Base-by-base conservation (phyloP, 1,140 invertebrate genomes). In the Orius insidiosus region DNA sequence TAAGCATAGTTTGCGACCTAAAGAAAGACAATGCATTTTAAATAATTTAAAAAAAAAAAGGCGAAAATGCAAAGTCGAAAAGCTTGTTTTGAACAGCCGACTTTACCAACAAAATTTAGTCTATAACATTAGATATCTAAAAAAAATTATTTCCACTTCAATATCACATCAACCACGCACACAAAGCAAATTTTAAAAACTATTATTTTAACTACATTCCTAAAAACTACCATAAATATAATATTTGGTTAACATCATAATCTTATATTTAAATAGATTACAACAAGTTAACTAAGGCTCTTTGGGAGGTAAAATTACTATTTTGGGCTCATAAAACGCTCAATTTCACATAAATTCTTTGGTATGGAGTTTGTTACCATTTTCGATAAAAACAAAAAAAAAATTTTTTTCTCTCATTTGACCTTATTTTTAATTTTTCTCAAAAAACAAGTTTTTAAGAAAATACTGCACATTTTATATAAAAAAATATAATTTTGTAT, bases 241-340 rank as follows among this genome's bases (percentile, higher is more conserved):
- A 30, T 48, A 46, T 49, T 47, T 51, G 49, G 49, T 51, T 51
- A 51, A 51, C 49, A 51, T 51, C 49, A 51, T 51, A 51, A 51
- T 39, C 49, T 44, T 51, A 47, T 42, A 42, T 47, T 51, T 51
- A 51, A 51, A 47, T 46, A 46, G 49, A 47, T 45, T 50, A 51
- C 49, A 51, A 47, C 49, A 47, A 49, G 37, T 16, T 51, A 47
- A 51, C 49, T 47, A 46, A 51, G 43, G 49, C 48, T 50, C 46
- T 51, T 51, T 51, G 45, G 40, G 45, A 47, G 46, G 45, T 46
- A 42, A 47, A 51, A 43, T 46, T 24, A 24, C 24, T 24, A 24
- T 24, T 24, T 24, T 24, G 24, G 24, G 24, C 24, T 24, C 24
- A 24, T 36, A 47, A 47, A 40, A 24, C 31, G 33, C 18, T 45